Evolutionary conservation across 2,797 vertebrate species (phyloP), one percentile per base, ranked within the genome.

Genomic region (Strix occidentalis): DNA sequence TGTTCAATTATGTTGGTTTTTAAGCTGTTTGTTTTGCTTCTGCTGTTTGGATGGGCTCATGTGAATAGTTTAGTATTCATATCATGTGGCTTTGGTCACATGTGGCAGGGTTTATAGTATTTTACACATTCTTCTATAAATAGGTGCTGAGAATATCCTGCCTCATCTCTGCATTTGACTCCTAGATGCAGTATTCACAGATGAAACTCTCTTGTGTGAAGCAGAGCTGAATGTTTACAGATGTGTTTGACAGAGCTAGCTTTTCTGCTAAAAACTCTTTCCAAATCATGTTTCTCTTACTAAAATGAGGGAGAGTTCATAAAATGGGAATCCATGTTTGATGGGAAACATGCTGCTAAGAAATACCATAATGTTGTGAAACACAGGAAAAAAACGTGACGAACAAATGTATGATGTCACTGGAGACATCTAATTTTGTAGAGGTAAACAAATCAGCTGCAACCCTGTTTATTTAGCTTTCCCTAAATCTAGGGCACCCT

Each of bases 1-100:
- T 77, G 77, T 97, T 95, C 91, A 88, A 35, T 97, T 96, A 91
- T n/a, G 79, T 85, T 65, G 39, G 15, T 2, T 70, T 97, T 93
- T 85, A 91, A 45, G 68, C 66, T 75, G 80, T 79, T 89, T 63
- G 78, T 54, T 95, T 93, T 84, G 46, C 46, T 87, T 48, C 56
- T 87, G 76, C 46, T 57, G 29, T 57, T 93, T 84, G 35, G 50
- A 54, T 2, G 2, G 60, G 39, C n/a, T 87, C 57, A 76, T 4
- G 29, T 25, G 43, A 79, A 77, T 37, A 58, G 57, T 58, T 92
- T 43, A 64, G 39, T 71, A 76, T 72, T 81, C 91, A 64, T 46
- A 46, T 88, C 70, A 88, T 19, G 24, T 53, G 41, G 77, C 37
- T 81, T 82, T 45, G 70, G 92, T 70, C 78, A 94, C 56, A 79